Evolutionary conservation across 2,113 vertebrate species (phyloP), one percentile per base, ranked within the genome.

Genomic region (Dasyprocta punctata): DNA sequence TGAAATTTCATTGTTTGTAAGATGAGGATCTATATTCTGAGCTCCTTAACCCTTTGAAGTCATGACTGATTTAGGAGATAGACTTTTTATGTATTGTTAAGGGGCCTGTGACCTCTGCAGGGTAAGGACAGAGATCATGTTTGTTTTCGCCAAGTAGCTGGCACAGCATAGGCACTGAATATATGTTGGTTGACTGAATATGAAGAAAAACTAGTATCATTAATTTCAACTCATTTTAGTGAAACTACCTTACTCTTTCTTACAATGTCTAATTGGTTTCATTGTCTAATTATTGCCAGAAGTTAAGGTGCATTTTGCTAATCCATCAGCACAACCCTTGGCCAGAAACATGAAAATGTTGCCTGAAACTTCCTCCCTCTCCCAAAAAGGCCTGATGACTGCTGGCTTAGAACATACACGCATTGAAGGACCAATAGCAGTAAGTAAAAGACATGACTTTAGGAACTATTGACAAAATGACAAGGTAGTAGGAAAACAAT

Each of bases 331-430:
- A 10, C 98, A 97, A 75, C 96, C 95, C 3, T 97, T 98, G 87
- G 93, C 97, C 26, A 99, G 98, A 97, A 98, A 98, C 33, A 14
- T 78, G 1, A 98, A 99, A 87, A 81, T 77, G 20, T 93, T 86
- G 9, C 71, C 95, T 89, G 98, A 98, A 92, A 87, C 95, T 1
- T 95, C 98, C 3, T 96, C 88, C 78, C 44, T 97, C 24, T 97
- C 97, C 94, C 96, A 97, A 73, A 98, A 98, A 41, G 98, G 97
- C 98, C 98, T 98, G 93, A 99, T 96, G 96, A 97, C 98, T 82
- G 95, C 98, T 28, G 99, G 99, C 84, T 98, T 99, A 83, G 99
- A 99, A 96, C 99, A 98, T 81, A 97, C 98, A 3, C 98, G 97
- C 52, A 98, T 97, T 93, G 98, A 98, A 97, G 90, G 98, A 96